A percentile compares a stretch with the other conserved stretches of the same genome.
phyloP scores from a whole-genome alignment of 2,888 invertebrate species.

The Caenorhabditis plicata region DNA sequence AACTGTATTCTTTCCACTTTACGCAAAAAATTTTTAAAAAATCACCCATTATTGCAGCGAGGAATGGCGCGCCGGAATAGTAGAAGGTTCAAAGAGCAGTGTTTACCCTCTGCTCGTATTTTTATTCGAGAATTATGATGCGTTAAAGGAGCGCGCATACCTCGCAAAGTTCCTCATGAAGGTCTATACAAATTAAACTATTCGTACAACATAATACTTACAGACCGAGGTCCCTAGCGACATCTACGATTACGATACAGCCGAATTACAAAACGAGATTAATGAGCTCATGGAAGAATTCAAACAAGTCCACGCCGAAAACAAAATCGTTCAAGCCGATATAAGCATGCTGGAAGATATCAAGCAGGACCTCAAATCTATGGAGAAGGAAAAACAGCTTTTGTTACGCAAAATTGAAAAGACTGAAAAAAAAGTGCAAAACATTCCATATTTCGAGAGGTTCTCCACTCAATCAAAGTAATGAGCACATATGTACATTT shows the following conservation, averaged over 20 bases:
- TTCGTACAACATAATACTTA: too few species aligned
- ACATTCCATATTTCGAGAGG: slow-evolving; percentile 53
- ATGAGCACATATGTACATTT: too few species aligned
- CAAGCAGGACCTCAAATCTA: slow-evolving; percentile 76
- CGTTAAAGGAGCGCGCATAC: slow-evolving; percentile 81
- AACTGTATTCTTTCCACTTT: slow-evolving; percentile 42
- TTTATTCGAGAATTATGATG: slow-evolving; percentile 77
- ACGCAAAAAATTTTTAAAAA: neutral
- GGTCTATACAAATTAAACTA: slow-evolving; percentile 24
- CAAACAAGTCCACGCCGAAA: slow-evolving; percentile 70
- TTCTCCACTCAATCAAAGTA: too few species aligned
- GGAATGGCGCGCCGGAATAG: slow-evolving; percentile 73
- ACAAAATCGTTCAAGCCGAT: slow-evolving; percentile 61
- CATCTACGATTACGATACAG: slow-evolving; percentile 76
- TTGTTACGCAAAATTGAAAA: slow-evolving; percentile 73
- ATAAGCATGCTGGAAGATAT: slow-evolving; percentile 78
- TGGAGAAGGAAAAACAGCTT: slow-evolving; percentile 75
- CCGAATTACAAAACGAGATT: slow-evolving; percentile 74
- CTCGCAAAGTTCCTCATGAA: slow-evolving; percentile 72
- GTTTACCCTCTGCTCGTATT: slow-evolving; percentile 80
- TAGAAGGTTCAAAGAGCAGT: slow-evolving; percentile 76
- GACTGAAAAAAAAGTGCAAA: slow-evolving; percentile 64
- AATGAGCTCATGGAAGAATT: slow-evolving; percentile 79
- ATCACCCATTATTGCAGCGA: slow-evolving; percentile 67
- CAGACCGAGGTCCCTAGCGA: slow-evolving; percentile 46